Conservation (phyloP, 2,888 invertebrate genomes). For the Opisthograptis luteolata region DNA sequence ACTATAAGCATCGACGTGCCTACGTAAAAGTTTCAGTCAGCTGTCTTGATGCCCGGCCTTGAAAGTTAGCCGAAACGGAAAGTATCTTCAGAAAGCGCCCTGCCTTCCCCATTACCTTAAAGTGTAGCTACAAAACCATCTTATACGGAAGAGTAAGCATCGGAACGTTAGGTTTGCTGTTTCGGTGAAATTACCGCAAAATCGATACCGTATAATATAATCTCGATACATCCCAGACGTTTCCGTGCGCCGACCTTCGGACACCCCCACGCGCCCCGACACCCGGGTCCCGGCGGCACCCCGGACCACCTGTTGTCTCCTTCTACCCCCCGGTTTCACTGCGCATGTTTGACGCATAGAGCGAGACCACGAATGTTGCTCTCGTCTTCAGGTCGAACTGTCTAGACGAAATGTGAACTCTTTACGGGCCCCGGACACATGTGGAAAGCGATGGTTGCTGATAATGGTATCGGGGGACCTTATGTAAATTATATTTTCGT, state of each 20-base stretch:
- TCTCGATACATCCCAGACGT: constrained; percentile 76
- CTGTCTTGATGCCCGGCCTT: constrained; percentile 9
- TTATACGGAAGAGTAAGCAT: constrained; percentile 3
- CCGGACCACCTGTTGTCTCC: constrained; percentile 74
- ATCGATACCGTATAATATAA: constrained; percentile 73
- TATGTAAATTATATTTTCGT: constrained; percentile 57
- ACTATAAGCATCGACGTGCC: not conserved
- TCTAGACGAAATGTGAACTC: constrained; percentile 82
- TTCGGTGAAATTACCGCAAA: constrained; percentile 55
- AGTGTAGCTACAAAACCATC: not conserved
- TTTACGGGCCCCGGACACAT: constrained; percentile 65
- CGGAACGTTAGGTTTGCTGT: constrained; percentile 21
- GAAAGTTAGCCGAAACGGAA: constrained; percentile 14
- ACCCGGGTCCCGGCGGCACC: constrained; percentile 39
- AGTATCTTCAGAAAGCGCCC: not conserved
- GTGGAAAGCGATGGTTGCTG: constrained; percentile 43
- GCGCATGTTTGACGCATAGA: constrained; percentile 78
- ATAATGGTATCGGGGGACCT: constrained; percentile 47
- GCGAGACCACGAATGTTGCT: constrained; percentile 59
- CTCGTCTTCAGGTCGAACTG: constrained; percentile 76
- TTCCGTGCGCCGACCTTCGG: constrained; percentile 81
- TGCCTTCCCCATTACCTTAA: not conserved
- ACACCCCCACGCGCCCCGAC: constrained; percentile 23
- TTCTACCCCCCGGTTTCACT: constrained; percentile 49
- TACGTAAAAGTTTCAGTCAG: constrained; percentile 4